Evolutionary conservation across 1,140 invertebrate genomes (phyloP), one percentile per base, ranked within the genome.

Genomic region (Megalopta genalis): DNA sequence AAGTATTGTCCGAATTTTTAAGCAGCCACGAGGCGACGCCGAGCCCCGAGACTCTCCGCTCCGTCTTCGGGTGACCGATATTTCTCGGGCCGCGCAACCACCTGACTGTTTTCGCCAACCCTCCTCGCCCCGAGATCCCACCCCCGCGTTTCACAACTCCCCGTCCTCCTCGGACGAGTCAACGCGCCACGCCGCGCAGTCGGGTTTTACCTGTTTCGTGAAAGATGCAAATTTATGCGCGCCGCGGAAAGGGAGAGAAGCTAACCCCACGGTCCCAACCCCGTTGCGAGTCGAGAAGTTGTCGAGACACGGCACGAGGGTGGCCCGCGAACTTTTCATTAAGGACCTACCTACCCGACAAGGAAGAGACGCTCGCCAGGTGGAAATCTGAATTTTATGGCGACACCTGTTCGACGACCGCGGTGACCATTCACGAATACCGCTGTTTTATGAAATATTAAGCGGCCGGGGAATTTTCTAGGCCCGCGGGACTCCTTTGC

Each of bases 1-100:
- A 93, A 92, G 84, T 93, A 93, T 93, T 93, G 92, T 91, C 92
- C 86, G 86, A 90, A 88, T 89, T 89, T 89, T 91, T 89, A 82
- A 86, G 70, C 83, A 81, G 76, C 62, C 42, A 39, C 64, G 76
- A 54, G 69, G 21, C 39, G 52, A 62, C 18, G 57, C 72, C 27
- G 64, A 57, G 54, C 23, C 52, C 42, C 76, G 18, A 57, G 14
- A 23, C 21, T 49, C 60, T 32, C 25, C 14, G 68, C 82, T 77
- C 72, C 54, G 42, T 70, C 82, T 80, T 81, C 77, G 73, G 83
- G 59, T 90, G 89, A 90, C 89, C 89, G 88, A 85, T 82, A 88
- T 87, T 87, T 82, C 77, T 82, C 69, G 77, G 42, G 10, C 52
- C 57, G 65, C 75, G 64, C 76, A 79, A 70, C 75, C 80, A 83